Percentiles rank a stretch among this genome's conserved stretches.
Evolutionary conservation across 2,888 invertebrate species (phyloP).

Genomic region (Hipparchia sbordonii): DNA sequence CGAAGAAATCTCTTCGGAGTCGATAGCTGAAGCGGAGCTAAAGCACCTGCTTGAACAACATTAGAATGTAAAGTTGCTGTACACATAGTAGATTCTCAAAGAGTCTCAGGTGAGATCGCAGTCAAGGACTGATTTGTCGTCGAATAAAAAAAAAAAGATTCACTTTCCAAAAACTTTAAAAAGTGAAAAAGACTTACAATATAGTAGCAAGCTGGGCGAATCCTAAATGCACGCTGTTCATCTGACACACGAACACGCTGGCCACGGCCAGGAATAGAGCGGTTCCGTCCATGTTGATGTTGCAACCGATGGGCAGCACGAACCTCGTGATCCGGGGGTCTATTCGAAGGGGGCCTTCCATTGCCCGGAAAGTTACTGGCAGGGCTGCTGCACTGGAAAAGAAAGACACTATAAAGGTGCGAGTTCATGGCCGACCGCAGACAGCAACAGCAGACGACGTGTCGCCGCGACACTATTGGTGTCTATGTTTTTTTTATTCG

Average conservation of each 20-base stretch:
- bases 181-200: slow-evolving; percentile 83
- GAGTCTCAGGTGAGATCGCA: too few species aligned
- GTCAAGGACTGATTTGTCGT: too few species aligned
- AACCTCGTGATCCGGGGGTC: slow-evolving; percentile 93
- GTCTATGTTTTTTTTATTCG: too few species aligned
- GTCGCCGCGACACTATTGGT: too few species aligned
- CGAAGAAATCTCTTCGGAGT: too few species aligned
- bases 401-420: not conserved
- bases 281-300: slow-evolving; percentile 96
- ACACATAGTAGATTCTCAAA: too few species aligned
- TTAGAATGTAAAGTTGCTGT: not conserved
- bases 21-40: too few species aligned
- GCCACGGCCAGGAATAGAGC: slow-evolving; percentile 94
- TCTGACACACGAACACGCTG: slow-evolving; percentile 94
- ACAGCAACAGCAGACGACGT: too few species aligned
- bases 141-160: too few species aligned
- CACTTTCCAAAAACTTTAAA: too few species aligned
- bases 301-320: slow-evolving; percentile 94
- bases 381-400: slow-evolving; percentile 90
- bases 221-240: slow-evolving; percentile 91
- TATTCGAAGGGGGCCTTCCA: slow-evolving; percentile 92
- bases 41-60: not conserved
- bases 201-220: slow-evolving; percentile 94
- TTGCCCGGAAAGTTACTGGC: slow-evolving; percentile 92
- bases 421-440: too few species aligned